These are phyloP conservation scores for Notothenia coriiceps DNA, from an alignment of 2,113 vertebrate genomes.

Conservation along the genomic window DNA sequence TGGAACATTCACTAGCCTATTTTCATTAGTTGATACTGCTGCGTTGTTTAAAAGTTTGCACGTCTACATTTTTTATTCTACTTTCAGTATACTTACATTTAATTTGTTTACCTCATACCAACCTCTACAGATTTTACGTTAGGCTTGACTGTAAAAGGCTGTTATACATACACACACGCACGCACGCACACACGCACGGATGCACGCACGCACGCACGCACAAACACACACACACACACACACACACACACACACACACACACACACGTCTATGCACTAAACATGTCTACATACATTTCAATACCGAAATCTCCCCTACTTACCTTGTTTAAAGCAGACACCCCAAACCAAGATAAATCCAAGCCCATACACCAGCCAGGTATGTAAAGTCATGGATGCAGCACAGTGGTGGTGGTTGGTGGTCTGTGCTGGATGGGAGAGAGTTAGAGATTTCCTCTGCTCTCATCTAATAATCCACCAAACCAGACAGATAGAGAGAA, in stretches of 20 bases:
- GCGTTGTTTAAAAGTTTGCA: slow-evolving; percentile 18
- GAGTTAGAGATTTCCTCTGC: slow-evolving; percentile 49
- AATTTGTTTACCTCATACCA: neutral
- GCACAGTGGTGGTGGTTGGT: slow-evolving; percentile 64
- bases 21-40: neutral
- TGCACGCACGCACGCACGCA: neutral
- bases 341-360: slow-evolving; percentile 79
- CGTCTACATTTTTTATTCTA: neutral
- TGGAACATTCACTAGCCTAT: neutral
- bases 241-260: neutral
- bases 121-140: neutral
- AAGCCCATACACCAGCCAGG: slow-evolving; percentile 79
- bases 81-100: neutral
- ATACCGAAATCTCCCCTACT: slow-evolving; percentile 39
- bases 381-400: slow-evolving; percentile 85
- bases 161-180: neutral
- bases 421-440: slow-evolving; percentile 48
- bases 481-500: slow-evolving; percentile 50
- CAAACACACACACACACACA: neutral
- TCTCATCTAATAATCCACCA: slow-evolving; percentile 63
- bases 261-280: neutral
- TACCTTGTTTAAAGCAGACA: slow-evolving; percentile 79
- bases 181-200: neutral
- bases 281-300: slow-evolving; percentile 1
- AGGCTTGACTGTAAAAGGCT: slow-evolving; percentile 17